Evolutionary conservation across 53 echinoderm and acorn worm species (phyloP), one percentile per base, ranked within the genome.

Genomic region (Echinometra lucunter): DNA sequence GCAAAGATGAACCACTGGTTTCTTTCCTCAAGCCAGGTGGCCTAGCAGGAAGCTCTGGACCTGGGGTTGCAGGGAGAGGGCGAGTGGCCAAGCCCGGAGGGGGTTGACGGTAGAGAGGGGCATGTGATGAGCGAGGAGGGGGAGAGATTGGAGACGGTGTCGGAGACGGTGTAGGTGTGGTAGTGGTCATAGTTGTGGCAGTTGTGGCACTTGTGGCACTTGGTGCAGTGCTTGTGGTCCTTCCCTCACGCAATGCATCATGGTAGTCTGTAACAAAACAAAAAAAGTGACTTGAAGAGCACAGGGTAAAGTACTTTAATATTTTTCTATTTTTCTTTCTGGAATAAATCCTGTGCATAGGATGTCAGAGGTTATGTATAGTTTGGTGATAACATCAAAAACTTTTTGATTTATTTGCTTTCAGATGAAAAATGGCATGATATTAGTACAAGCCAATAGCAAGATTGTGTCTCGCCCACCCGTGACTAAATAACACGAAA

Each of bases 61-160:
- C 81, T 16, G 93, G 93, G 34, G 93, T 93, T 19, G 93, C 75
- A 57, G 93, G 93, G 80, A 93, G 93, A 34, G 93, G 93, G 81
- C 93, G 93, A 57, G 53, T 49, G 37, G 93, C 81, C 58, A 93
- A 16, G 58, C 6, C 25, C 19, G 81, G 92, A 45, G 67, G 67
- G 45, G 49, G 92, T 28, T 67, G 69, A 27, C 45, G 69, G 44
- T 67, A 74, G 9, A 92, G 45, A 3, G 44, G 92, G 91, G 34
- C 0, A 37, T 34, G 91, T 7, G 42, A 45, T 15, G 72, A 49
- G 18, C n/a, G 91, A 19, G 38, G 66, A 45, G 91, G 37, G 1
- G 53, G 90, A 18, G 58, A 55, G 15, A 34, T 34, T 40, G 66
- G 35, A 16, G 34, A 27, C 8, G 91, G 35, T n/a, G n/a, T n/a